Conservation (phyloP, 2,888 invertebrate species). For the Agonopterix subpropinquella region DNA sequence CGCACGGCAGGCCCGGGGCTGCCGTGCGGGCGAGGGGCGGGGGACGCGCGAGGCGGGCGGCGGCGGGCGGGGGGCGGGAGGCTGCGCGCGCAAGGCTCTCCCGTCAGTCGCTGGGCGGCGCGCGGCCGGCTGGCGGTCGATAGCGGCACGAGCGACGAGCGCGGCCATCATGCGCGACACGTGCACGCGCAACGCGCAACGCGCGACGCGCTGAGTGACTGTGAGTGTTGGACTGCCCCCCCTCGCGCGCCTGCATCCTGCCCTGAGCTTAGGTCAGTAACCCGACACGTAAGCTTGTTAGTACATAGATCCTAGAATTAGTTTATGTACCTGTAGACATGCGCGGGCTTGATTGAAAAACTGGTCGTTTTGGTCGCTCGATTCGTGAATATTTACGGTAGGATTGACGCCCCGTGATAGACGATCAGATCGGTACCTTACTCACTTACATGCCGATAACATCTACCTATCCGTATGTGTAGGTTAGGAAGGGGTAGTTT, state of each 20-base stretch:
- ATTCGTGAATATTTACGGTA: slow-evolving; percentile 22
- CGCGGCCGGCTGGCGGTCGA: slow-evolving; percentile 69
- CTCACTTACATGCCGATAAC: slow-evolving; percentile 2
- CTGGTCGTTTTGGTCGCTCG: slow-evolving; percentile 12
- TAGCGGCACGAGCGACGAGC: slow-evolving; percentile 51
- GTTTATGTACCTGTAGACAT: slow-evolving; percentile 2
- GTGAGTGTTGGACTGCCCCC: slow-evolving; percentile 27
- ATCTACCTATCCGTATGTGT: background rate
- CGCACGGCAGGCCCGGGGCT: slow-evolving; percentile 18
- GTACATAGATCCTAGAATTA: too few relatives aligned
- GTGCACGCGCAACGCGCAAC: slow-evolving; percentile 61
- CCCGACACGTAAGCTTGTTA: background rate
- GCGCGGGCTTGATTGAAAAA: slow-evolving; percentile 8
- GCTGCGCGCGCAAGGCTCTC: slow-evolving; percentile 63
- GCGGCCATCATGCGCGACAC: slow-evolving; percentile 57
- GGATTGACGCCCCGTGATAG: slow-evolving; percentile 17
- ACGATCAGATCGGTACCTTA: slow-evolving; percentile 11
- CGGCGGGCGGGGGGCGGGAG: slow-evolving; percentile 17
- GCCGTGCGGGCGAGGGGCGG: slow-evolving; percentile 15
- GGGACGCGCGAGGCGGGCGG: slow-evolving; percentile 20
- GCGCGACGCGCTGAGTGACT: slow-evolving; percentile 46
- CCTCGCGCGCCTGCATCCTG: slow-evolving; percentile 11
- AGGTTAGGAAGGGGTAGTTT: slow-evolving; percentile 1
- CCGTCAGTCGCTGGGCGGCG: slow-evolving; percentile 64
- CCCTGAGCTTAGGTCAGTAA: slow-evolving; percentile 49